phyloP scores from a whole-genome alignment of 37 sponge, comb jelly and placozoan species.

The Axinella damicornis region DNA sequence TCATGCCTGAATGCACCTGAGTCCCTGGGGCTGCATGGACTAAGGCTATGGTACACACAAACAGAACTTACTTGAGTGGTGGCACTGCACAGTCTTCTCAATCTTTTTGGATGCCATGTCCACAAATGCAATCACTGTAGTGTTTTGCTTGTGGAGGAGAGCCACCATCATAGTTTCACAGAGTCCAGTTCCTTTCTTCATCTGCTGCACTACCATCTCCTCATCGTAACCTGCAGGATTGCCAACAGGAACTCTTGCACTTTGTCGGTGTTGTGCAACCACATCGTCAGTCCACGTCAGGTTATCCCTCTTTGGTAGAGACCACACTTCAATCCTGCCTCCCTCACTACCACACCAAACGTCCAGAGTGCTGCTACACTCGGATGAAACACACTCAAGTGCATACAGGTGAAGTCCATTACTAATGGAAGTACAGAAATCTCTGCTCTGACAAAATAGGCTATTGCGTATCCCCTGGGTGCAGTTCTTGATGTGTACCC shows the following conservation, averaged over 20 bases:
- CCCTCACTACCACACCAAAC: conserved; percentile 56
- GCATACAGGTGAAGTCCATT: neutral
- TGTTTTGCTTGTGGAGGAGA: neutral
- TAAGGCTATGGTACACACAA: no score
- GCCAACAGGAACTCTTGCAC: neutral
- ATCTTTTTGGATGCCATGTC: neutral
- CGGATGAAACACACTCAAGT: conserved; percentile 19
- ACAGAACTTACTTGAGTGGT: conserved; percentile 24
- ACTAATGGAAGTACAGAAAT: conserved; percentile 4
- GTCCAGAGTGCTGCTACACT: conserved; percentile 5
- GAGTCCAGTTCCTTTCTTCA: neutral
- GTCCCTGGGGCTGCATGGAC: no score
- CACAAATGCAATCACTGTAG: neutral
- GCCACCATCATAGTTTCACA: conserved; percentile 15
- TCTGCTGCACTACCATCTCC: neutral
- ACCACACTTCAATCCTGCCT: conserved; percentile 36
- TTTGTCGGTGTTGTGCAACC: neutral
- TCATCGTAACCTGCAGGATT: neutral
- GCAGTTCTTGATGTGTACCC: conserved; percentile 36
- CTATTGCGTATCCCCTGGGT: neutral
- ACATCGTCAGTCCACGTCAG: neutral
- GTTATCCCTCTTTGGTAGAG: neutral
- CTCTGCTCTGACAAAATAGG: neutral
- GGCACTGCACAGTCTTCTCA: neutral
- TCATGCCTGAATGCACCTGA: no score